phyloP scores from a whole-genome alignment of 2,797 vertebrate species.

The Schizopygopsis pylzovi region DNA sequence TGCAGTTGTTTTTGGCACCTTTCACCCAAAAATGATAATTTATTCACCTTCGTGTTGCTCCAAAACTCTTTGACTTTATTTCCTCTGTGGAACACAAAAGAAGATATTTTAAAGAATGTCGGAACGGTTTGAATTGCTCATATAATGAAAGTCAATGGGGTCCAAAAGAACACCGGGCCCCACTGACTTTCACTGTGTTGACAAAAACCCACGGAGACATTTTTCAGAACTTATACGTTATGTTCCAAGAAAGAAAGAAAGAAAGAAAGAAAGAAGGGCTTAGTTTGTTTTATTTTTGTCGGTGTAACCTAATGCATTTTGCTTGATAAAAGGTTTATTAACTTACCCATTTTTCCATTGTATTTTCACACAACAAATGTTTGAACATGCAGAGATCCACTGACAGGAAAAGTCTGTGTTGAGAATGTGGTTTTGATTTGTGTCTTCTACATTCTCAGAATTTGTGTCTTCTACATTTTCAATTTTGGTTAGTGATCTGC shows the following conservation, averaged over 20 bases:
- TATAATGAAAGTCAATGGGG: not conserved
- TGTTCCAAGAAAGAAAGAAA: not conserved
- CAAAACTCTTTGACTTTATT: not conserved
- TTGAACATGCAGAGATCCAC: conserved; percentile 23
- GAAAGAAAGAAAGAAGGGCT: not conserved
- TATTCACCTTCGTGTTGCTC: not conserved
- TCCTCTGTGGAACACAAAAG: not conserved
- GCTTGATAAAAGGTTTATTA: not conserved
- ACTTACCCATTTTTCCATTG: not conserved
- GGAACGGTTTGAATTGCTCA: not conserved
- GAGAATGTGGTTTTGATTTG: conserved; percentile 42
- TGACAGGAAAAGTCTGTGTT: conserved; percentile 16
- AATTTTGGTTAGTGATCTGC: conserved; percentile 3
- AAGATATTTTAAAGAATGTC: not conserved
- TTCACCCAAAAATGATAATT: not conserved
- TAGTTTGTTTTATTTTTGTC: not conserved
- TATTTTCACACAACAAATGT: conserved; percentile 11
- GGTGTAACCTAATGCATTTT: not conserved
- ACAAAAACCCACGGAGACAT: not conserved
- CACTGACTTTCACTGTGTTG: not conserved
- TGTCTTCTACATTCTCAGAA: not conserved
- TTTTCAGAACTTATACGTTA: not conserved
- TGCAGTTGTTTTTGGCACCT: not conserved
- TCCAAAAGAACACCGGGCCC: not conserved
- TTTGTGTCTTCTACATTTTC: not conserved